Conservation (phyloP, 92 coral and sea anemone genomes). For the Phenganax subtilis region DNA sequence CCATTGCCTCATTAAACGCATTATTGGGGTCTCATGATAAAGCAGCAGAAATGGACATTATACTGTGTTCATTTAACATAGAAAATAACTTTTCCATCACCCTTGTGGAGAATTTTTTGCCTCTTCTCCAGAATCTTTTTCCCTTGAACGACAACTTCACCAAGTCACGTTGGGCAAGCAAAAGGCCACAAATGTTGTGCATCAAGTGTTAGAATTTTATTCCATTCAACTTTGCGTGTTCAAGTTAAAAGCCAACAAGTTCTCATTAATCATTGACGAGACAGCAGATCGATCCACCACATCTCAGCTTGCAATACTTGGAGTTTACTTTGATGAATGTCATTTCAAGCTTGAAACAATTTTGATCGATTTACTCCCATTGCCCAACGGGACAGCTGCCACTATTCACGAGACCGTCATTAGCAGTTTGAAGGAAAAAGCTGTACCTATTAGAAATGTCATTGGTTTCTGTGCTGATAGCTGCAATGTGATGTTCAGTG, state of each 20-base stretch:
- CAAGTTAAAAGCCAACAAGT: neutral
- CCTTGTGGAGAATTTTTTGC: neutral
- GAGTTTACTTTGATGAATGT: too few relatives aligned
- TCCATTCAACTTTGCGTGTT: conserved; percentile 1
- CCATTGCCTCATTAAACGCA: neutral
- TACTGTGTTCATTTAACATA: neutral
- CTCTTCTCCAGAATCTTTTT: neutral
- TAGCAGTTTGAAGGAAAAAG: too few relatives aligned
- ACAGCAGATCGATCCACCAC: neutral
- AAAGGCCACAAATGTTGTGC: conserved; percentile 5
- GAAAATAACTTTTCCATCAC: neutral
- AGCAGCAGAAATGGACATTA: neutral
- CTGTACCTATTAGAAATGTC: too few relatives aligned
- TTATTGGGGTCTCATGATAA: neutral
- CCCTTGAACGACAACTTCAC: neutral
- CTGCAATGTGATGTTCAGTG: too few relatives aligned
- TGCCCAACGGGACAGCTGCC: too few relatives aligned
- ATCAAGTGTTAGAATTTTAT: conserved; percentile 3
- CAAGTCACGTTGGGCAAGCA: conserved; percentile 3
- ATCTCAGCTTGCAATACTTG: too few relatives aligned
- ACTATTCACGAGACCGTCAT: too few relatives aligned
- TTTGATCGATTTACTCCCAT: too few relatives aligned
- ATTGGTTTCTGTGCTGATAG: too few relatives aligned
- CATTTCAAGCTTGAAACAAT: too few relatives aligned
- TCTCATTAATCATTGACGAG: conserved; percentile 13